Evolutionary conservation across 1,140 invertebrate genomes (phyloP).

Genomic region (Tetragonula clypearis): DNA sequence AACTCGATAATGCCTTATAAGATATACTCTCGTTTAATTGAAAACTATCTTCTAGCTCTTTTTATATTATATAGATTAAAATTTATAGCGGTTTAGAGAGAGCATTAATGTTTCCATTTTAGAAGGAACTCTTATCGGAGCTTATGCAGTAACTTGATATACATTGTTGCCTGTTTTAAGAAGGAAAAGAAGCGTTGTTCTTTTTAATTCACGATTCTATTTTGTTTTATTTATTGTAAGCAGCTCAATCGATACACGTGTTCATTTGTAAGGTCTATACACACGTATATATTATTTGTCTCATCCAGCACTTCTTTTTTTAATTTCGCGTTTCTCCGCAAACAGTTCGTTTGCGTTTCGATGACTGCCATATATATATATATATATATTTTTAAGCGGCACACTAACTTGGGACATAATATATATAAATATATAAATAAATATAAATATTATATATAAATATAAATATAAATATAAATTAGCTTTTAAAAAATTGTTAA

Average conservation of each 20-base stretch:
- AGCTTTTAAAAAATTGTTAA: slow-evolving; percentile 79
- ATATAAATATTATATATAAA: slow-evolving; percentile 52
- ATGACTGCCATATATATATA: slow-evolving; percentile 79
- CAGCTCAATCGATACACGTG: slow-evolving; percentile 5
- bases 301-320: slow-evolving; percentile 36
- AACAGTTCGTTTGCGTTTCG: slow-evolving; percentile 71
- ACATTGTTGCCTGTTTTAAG: not conserved
- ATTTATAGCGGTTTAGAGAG: not conserved
- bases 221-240: not conserved
- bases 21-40: not conserved
- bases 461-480: slow-evolving; percentile 70
- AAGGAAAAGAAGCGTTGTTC: not conserved
- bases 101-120: slow-evolving; percentile 8
- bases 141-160: slow-evolving; percentile 18
- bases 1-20: slow-evolving; percentile 6
- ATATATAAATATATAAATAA: slow-evolving; percentile 63
- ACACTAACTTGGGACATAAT: slow-evolving; percentile 79
- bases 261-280: not conserved
- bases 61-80: slow-evolving; percentile 11
- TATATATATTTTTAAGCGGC: slow-evolving; percentile 66
- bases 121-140: not conserved
- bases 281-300: not conserved
- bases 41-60: not conserved
- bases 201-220: not conserved
- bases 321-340: slow-evolving; percentile 59